phyloP scores from a whole-genome alignment of 1,140 invertebrate genomes.

The Carcinoscorpius rotundicauda region DNA sequence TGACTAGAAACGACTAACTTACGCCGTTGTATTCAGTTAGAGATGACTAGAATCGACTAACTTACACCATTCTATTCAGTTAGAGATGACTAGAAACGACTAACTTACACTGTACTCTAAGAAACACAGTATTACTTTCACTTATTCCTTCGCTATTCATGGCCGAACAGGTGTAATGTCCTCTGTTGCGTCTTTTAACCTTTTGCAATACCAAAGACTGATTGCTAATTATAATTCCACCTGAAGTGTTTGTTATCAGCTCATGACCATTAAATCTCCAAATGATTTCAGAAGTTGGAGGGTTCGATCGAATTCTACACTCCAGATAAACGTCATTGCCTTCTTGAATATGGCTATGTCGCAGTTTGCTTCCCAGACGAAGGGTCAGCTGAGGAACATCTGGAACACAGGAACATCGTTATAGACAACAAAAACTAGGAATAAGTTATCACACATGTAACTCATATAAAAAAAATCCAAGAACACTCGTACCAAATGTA shows the following conservation, averaged over 20 bases:
- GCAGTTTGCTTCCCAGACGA: constrained; percentile 64
- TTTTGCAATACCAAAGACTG: constrained; percentile 39
- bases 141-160: constrained; percentile 78
- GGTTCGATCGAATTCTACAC: constrained; percentile 38
- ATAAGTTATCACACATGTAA: no score
- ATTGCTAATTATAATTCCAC: constrained; percentile 62
- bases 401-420: constrained; percentile 33
- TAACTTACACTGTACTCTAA: constrained; percentile 57
- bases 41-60: no score
- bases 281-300: constrained; percentile 50
- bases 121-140: constrained; percentile 60
- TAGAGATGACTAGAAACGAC: no score
- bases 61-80: no score
- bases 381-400: constrained; percentile 73
- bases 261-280: constrained; percentile 66
- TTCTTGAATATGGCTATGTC: constrained; percentile 58
- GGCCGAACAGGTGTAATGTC: constrained; percentile 65
- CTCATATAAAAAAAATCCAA: no score
- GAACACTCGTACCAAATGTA: no score
- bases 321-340: constrained; percentile 80
- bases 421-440: no score
- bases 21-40: no score
- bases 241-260: constrained; percentile 54
- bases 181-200: constrained; percentile 22
- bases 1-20: no score